Base-by-base conservation (phyloP, 2,113 vertebrate genomes). In the Etheostoma spectabile region DNA sequence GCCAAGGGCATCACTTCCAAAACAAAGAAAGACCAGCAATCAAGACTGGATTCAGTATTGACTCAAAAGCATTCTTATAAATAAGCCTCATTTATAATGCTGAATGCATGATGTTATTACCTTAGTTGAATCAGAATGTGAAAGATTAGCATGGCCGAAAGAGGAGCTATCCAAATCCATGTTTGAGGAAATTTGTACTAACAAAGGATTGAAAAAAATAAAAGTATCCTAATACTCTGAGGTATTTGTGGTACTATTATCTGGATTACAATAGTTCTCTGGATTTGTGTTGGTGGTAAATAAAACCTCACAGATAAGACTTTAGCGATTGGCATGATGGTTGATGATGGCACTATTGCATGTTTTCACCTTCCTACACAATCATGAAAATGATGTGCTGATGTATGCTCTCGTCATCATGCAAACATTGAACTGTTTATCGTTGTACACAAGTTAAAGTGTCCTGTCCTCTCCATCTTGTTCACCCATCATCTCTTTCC, bases 1-100 rank as follows among this genome's bases (percentile, higher is more conserved):
- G 86, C 90, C 86, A 85, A 83, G 63, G 90, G 82, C 86, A n/a
- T 77, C 86, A 68, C 64, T 77, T 83, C 33, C 30, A 57, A 84
- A 56, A 88, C 57, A 68, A 89, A 77, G 82, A 74, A 82, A 81
- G 74, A 86, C 82, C 77, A 62, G 80, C 55, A 82, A 77, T 77
- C 48, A 46, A 74, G 53, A 56, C 38, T 42, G 64, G 64, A 76
- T 77, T 74, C 74, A 78, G 46, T 53, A 74, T 59, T 77, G 64
- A 63, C 85, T 61, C 52, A 76, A 69, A 80, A 49, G n/a, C 2
- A 42, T 42, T 42, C 11, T 42, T 42, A 42, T 42, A 42, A 11
- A 11, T 42, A 42, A 38, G 55, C 49, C 74, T 77, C 65, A 72
- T 67, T 69, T 87, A 64, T 74, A 79, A 38, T 64, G 19, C 30